Conservation (phyloP, 1,140 invertebrate genomes). For the Hyphantria cunea region DNA sequence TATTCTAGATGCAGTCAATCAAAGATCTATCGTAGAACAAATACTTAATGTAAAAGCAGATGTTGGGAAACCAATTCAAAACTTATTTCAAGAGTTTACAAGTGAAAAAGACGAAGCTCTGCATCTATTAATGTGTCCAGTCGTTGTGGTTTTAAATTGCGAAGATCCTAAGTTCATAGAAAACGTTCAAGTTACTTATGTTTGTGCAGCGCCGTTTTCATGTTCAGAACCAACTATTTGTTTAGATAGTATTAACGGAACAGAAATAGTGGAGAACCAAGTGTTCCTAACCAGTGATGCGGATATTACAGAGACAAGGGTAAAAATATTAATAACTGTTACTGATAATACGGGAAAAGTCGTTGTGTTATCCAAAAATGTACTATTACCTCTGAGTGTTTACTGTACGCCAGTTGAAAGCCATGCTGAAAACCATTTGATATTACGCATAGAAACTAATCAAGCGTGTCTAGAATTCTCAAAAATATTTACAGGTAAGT, state of each 20-base stretch:
- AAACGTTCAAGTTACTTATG: slow-evolving; percentile 63
- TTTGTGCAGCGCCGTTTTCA: slow-evolving; percentile 53
- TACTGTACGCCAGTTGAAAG: slow-evolving; percentile 47
- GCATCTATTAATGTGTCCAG: slow-evolving; percentile 56
- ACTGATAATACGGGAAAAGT: slow-evolving; percentile 60
- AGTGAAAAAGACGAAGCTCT: slow-evolving; percentile 38
- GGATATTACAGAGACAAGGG: slow-evolving; percentile 50
- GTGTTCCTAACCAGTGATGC: slow-evolving; percentile 49
- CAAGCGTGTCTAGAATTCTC: slow-evolving; percentile 43
- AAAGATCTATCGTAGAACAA: slow-evolving; percentile 41
- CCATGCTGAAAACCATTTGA: slow-evolving; percentile 40
- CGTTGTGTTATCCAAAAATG: slow-evolving; percentile 42
- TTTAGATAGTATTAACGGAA: slow-evolving; percentile 64
- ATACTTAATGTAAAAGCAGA: slow-evolving; percentile 63
- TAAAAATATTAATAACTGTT: slow-evolving; percentile 59
- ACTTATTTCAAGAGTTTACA: slow-evolving; percentile 43
- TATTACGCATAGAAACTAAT: slow-evolving; percentile 50
- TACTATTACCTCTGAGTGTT: slow-evolving; percentile 57
- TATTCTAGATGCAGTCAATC: slow-evolving; percentile 48
- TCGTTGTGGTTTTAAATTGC: slow-evolving; percentile 58
- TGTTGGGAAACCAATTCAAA: slow-evolving; percentile 58
- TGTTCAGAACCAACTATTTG: slow-evolving; percentile 57
- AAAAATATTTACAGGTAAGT: slow-evolving; percentile 63
- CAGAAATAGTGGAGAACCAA: slow-evolving; percentile 67
- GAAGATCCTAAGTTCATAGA: slow-evolving; percentile 60